Base-by-base conservation (phyloP, 30 jellyfish, hydroid and myxozoan species). In the Mastigias papua region DNA sequence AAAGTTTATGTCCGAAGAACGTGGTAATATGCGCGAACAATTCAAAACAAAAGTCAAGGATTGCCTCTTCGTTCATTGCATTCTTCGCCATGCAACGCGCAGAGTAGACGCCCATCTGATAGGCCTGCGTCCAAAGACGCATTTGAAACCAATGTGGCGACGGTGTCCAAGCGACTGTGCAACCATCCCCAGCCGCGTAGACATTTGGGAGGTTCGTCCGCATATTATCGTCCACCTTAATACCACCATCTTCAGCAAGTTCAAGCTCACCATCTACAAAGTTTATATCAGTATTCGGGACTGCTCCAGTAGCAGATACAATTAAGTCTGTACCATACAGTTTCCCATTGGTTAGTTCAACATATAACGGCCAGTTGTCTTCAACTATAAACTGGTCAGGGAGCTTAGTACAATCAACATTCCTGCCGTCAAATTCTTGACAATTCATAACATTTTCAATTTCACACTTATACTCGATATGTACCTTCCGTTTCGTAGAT, bases 121-220 rank as follows among this genome's bases (percentile, higher is more conserved):
- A 74, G n/a, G 98, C 99, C 70, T 95, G 99, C 22, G 99, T 86
- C 99, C 99, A 95, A 42, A 95, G 84, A 2, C 95, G 91, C 99
- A 95, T 95, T 78, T 86, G 99, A 86, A 95, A 95, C 99, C 99
- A 95, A 29, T 84, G 84, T 19, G 90, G 78, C 1, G 93, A 61
- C 4, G 73, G 76, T 33, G 48, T 69, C 98, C 97, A 95, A 0
- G 91, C 49, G 20, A 93, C 89, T 23, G 74, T 37, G 70, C 97
- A 90, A 16, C 50, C 84, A 74, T 95, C 99, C 15, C 99, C 99
- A 49, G 97, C 97, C 25, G 99, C 99, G 76, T 86, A 95, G 63
- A 95, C 80, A 72, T 90, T 82, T 11, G 89, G 64, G 17, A 95
- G 50, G 77, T 62, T 85, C 15, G 97, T 95, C 64, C 97, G 72